A percentile compares a stretch with the other conserved stretches of the same genome.
phyloP scores from a whole-genome alignment of 2,888 invertebrate species.

The Galeruca laticollis region DNA sequence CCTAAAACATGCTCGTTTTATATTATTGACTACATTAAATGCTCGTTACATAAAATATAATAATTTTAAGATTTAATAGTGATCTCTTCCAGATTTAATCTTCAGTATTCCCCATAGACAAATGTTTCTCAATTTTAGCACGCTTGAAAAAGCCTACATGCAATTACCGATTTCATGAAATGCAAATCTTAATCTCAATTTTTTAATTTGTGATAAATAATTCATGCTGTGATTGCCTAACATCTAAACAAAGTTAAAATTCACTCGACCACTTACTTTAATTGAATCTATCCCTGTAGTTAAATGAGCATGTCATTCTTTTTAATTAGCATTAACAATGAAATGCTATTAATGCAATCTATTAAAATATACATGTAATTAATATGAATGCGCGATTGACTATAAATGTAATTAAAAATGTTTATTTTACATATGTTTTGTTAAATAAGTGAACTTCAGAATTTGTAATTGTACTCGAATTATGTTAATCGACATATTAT shows the following conservation, averaged over 20 bases:
- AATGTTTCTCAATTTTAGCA: too few relatives aligned
- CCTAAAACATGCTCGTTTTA: too few relatives aligned
- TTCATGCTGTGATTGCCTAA: not conserved
- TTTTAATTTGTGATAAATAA: not conserved
- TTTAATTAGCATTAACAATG: constrained; percentile 16
- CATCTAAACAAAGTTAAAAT: not conserved
- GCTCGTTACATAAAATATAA: too few relatives aligned
- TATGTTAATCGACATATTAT: not conserved
- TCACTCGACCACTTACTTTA: not conserved
- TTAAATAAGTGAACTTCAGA: not conserved
- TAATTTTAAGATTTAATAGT: too few relatives aligned
- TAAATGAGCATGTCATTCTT: constrained; percentile 12
- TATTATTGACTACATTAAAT: too few relatives aligned
- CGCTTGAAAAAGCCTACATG: too few relatives aligned
- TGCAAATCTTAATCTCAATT: too few relatives aligned
- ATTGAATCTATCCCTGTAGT: not conserved
- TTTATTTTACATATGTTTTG: constrained; percentile 7
- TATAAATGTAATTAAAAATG: constrained; percentile 1
- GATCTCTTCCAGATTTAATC: too few relatives aligned
- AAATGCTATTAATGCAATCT: constrained; percentile 6
- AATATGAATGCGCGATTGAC: not conserved
- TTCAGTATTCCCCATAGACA: too few relatives aligned
- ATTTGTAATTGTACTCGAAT: not conserved
- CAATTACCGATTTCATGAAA: too few relatives aligned
- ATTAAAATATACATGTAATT: not conserved